Evolutionary conservation across 64 coral and sea anemone genomes (phyloP).

Genomic region (Montipora sp.): DNA sequence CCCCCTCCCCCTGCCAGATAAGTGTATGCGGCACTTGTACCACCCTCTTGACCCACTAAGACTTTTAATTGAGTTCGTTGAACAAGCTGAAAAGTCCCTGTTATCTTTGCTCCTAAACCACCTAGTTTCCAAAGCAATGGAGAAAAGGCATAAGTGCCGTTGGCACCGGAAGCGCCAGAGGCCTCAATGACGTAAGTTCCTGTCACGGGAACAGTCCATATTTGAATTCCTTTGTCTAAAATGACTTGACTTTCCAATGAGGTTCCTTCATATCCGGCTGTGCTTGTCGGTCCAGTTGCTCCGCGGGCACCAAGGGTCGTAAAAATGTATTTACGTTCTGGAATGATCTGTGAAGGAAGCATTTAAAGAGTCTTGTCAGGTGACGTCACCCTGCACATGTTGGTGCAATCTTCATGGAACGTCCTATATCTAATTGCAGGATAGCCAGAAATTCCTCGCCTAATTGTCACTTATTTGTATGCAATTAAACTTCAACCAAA

Average conservation of each 20-base stretch:
- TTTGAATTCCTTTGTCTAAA: constrained; percentile 60
- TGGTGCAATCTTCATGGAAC: too few relatives aligned
- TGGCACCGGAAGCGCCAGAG: constrained; percentile 52
- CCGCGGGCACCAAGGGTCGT: constrained; percentile 55
- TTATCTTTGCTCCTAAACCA: constrained; percentile 43
- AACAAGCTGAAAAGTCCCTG: constrained; percentile 26
- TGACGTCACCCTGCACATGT: too few relatives aligned
- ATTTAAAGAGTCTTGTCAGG: too few relatives aligned
- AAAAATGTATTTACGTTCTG: constrained; percentile 17
- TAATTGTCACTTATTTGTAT: too few relatives aligned
- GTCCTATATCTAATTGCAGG: too few relatives aligned
- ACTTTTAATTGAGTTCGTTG: constrained; percentile 31
- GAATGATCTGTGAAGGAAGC: neutral
- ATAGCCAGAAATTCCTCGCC: too few relatives aligned
- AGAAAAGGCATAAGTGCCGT: neutral
- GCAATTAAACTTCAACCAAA: neutral
- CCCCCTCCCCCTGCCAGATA: constrained; percentile 11
- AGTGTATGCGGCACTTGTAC: neutral
- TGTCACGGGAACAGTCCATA: constrained; percentile 72
- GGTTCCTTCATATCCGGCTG: constrained; percentile 65
- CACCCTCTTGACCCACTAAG: constrained; percentile 11
- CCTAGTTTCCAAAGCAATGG: neutral
- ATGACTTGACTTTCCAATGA: constrained; percentile 52
- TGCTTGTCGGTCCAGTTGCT: constrained; percentile 53
- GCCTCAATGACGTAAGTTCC: constrained; percentile 72